phyloP scores from a whole-genome alignment of 1,140 invertebrate species.

The Drosophila nasuta region DNA sequence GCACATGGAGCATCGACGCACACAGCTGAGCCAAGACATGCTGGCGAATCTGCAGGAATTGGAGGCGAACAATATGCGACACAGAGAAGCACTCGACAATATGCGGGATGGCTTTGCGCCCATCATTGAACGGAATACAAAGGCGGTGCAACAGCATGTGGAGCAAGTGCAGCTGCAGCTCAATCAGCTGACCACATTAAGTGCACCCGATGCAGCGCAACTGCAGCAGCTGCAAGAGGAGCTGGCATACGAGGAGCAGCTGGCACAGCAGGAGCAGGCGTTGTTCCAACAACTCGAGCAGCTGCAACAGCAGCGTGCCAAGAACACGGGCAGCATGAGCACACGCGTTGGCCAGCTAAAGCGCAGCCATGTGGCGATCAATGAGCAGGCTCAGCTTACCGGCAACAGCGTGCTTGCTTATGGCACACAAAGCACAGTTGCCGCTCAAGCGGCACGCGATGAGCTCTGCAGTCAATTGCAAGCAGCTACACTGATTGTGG shows the following conservation, averaged over 20 bases:
- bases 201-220: conserved; percentile 50
- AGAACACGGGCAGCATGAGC: conserved; percentile 55
- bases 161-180: conserved; percentile 49
- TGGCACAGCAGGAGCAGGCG: conserved; percentile 57
- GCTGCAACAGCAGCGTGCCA: conserved; percentile 49
- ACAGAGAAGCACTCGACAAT: conserved; percentile 56
- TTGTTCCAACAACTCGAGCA: conserved; percentile 63
- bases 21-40: conserved; percentile 54
- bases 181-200: conserved; percentile 42
- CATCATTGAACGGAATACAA: conserved; percentile 49
- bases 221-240: conserved; percentile 58
- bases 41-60: conserved; percentile 53
- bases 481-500: conserved; percentile 42
- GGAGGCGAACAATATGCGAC: conserved; percentile 57
- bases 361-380: conserved; percentile 33
- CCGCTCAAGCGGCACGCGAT: conserved; percentile 32
- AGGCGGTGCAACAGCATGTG: conserved; percentile 51
- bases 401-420: conserved; percentile 42
- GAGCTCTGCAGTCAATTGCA: conserved; percentile 58
- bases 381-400: conserved; percentile 36
- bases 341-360: conserved; percentile 47
- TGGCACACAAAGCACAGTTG: conserved; percentile 23
- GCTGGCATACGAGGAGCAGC: conserved; percentile 53
- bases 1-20: conserved; percentile 60
- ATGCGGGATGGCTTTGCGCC: conserved; percentile 58